Conservation (phyloP, 1,140 invertebrate genomes). For the Himalopsyche phryganea region DNA sequence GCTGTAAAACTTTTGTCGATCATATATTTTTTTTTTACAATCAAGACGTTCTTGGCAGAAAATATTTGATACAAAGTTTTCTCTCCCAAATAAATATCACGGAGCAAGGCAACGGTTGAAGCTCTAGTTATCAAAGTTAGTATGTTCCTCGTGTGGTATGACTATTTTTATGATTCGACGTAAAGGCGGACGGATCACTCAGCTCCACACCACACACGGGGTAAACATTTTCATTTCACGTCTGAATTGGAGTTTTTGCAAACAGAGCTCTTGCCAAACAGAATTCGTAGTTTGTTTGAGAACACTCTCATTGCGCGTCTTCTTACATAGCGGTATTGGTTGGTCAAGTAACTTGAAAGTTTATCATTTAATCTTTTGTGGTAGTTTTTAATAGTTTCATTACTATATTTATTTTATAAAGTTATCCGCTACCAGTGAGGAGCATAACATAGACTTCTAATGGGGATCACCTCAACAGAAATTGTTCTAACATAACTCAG, state of each 20-base stretch:
- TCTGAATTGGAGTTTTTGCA: constrained; percentile 34
- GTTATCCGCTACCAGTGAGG: no score
- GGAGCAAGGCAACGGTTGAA: constrained; percentile 5
- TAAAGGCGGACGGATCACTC: constrained; percentile 30
- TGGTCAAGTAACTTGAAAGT: no score
- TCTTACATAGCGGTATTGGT: no score
- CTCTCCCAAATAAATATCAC: constrained; percentile 26
- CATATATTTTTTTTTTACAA: constrained; percentile 3
- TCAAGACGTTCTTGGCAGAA: no score
- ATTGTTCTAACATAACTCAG: no score
- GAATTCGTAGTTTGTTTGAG: constrained; percentile 14
- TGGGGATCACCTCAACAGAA: no score
- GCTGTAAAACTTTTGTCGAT: constrained; percentile 2
- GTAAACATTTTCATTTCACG: constrained; percentile 35
- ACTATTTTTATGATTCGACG: constrained; percentile 33
- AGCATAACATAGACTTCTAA: no score
- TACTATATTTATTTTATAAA: no score
- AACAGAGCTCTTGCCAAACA: constrained; percentile 28
- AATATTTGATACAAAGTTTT: no score
- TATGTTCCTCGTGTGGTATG: constrained; percentile 21
- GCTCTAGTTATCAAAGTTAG: constrained; percentile 29
- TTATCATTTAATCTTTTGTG: no score
- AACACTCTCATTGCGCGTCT: neutral
- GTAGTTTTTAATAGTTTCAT: no score
- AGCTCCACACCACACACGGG: constrained; percentile 25